phyloP scores from a whole-genome alignment of 2,113 vertebrate species.

The Forbesichthys agassizii region DNA sequence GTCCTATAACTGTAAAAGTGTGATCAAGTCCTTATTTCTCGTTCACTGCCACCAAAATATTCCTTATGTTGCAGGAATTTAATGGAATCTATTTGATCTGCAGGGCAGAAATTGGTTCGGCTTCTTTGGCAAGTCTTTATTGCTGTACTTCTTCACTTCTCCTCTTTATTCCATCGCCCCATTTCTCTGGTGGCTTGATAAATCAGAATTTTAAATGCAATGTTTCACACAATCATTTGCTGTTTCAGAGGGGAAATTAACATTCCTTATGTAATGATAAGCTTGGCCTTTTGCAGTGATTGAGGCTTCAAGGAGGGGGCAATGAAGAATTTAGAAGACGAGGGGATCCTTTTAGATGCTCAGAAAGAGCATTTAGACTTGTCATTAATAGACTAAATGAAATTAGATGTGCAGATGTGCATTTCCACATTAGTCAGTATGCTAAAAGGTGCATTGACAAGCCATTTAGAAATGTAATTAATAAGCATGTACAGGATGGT shows the following conservation, averaged over 20 bases:
- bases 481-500: too few species aligned
- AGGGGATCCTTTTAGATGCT: slow-evolving; percentile 24
- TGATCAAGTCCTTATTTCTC: slow-evolving; percentile 27
- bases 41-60: slow-evolving; percentile 18
- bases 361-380: slow-evolving; percentile 25
- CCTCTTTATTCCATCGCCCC: slow-evolving; percentile 2
- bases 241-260: slow-evolving; percentile 65
- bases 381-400: slow-evolving; percentile 16
- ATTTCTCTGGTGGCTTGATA: slow-evolving; percentile 52
- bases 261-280: slow-evolving; percentile 57
- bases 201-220: slow-evolving; percentile 64
- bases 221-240: slow-evolving; percentile 58
- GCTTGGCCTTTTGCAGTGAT: slow-evolving; percentile 65
- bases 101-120: slow-evolving; percentile 15
- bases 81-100: slow-evolving; percentile 60
- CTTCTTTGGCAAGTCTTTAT: slow-evolving; percentile 2
- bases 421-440: slow-evolving; percentile 6
- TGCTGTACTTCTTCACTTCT: background rate
- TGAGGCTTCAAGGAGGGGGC: slow-evolving; percentile 57
- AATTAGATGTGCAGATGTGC: slow-evolving; percentile 15
- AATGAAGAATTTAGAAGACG: slow-evolving; percentile 36
- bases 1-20: slow-evolving; percentile 15
- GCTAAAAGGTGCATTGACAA: background rate
- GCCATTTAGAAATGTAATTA: too few species aligned
- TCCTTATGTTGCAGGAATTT: slow-evolving; percentile 31